phyloP scores from a whole-genome alignment of 1,140 invertebrate genomes.

The Sinonovacula constricta region DNA sequence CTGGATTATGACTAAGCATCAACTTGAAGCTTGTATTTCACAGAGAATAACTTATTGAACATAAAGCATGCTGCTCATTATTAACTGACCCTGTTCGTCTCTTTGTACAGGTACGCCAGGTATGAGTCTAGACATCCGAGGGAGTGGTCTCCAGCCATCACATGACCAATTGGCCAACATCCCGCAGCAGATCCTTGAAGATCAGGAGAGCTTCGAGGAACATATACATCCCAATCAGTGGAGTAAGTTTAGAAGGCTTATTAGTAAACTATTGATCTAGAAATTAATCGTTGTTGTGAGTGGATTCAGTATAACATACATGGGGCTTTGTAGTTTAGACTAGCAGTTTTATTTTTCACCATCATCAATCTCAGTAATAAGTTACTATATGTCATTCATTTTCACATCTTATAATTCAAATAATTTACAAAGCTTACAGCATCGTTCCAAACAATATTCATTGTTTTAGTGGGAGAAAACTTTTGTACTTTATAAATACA shows the following conservation, averaged over 20 bases:
- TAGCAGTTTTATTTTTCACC: background rate
- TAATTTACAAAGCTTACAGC: background rate
- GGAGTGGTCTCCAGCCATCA: conserved; percentile 43
- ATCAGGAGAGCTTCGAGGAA: conserved; percentile 36
- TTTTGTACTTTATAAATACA: no score
- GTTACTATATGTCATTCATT: background rate
- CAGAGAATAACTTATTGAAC: no score
- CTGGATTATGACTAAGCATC: no score
- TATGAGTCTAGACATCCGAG: conserved; percentile 37
- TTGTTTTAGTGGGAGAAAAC: no score
- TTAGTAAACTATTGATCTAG: background rate
- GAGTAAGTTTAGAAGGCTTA: conserved; percentile 34
- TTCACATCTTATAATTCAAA: background rate
- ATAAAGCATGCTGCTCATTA: no score
- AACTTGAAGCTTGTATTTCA: no score
- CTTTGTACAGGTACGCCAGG: background rate
- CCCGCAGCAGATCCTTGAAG: conserved; percentile 45
- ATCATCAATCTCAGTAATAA: background rate
- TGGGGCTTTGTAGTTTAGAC: background rate
- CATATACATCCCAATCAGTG: conserved; percentile 43
- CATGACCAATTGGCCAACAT: conserved; percentile 46
- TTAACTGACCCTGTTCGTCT: no score
- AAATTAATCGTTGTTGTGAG: background rate
- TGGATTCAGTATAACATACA: background rate
- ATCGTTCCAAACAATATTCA: no score